phyloP scores from a whole-genome alignment of 2,797 vertebrate species.

The Phrynocephalus forsythii region DNA sequence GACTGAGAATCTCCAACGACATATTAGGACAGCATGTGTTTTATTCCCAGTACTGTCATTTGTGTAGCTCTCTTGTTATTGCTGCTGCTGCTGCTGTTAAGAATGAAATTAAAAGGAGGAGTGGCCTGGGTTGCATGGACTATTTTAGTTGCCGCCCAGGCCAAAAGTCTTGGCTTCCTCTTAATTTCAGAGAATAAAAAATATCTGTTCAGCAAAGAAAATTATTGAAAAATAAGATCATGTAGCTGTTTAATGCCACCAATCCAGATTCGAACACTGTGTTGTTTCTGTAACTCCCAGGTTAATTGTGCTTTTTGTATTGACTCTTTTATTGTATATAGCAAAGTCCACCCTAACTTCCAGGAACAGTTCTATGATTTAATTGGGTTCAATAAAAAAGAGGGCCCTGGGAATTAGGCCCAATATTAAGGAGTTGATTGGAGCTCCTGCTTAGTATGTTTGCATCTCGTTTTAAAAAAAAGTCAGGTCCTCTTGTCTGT shows the following conservation, averaged over 20 bases:
- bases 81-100: too few relatives aligned
- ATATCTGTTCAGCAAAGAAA: not conserved
- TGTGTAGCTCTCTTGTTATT: too few relatives aligned
- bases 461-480: not conserved
- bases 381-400: not conserved
- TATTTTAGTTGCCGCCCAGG: not conserved
- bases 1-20: too few relatives aligned
- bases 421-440: not conserved
- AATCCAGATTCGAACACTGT: not conserved
- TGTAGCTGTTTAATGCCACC: not conserved
- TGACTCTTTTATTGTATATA: conserved; percentile 12
- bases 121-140: not conserved
- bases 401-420: not conserved
- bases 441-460: not conserved
- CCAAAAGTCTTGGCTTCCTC: not conserved
- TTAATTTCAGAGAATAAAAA: not conserved
- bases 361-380: not conserved
- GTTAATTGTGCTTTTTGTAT: not conserved
- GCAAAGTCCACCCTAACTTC: not conserved
- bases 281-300: conserved; percentile 2
- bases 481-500: not conserved
- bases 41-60: too few relatives aligned
- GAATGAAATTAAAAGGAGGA: too few relatives aligned
- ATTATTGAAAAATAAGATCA: not conserved
- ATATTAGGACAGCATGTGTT: too few relatives aligned